Evolutionary conservation across 2,797 vertebrate genomes (phyloP).

Genomic region (Enteromius thamalakanensis): DNA sequence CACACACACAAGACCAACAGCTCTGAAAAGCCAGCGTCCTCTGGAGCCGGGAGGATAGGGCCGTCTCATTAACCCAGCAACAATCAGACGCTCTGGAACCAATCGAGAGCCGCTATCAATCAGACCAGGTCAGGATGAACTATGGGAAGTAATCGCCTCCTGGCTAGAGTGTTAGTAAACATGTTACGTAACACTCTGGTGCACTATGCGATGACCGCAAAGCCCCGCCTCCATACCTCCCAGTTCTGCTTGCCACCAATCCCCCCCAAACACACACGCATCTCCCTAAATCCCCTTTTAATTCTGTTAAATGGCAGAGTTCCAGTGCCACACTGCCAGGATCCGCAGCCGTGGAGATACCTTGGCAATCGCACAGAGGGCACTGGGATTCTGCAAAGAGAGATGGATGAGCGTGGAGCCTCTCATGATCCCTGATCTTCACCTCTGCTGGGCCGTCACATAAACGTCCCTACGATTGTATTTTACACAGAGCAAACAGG

Average conservation of each 20-base stretch:
- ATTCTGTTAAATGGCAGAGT: conserved; percentile 54
- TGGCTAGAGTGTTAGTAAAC: conserved; percentile 57
- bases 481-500: not conserved
- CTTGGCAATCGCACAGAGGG: conserved; percentile 57
- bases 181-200: conserved; percentile 56
- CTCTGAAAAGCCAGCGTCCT: conserved; percentile 20
- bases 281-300: conserved; percentile 61
- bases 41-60: conserved; percentile 3
- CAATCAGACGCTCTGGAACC: conserved; percentile 43
- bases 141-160: conserved; percentile 50
- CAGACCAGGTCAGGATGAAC: conserved; percentile 48
- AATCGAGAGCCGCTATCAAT: conserved; percentile 52
- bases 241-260: conserved; percentile 25
- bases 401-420: conserved; percentile 21
- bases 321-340: conserved; percentile 57
- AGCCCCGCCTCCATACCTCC: conserved; percentile 22
- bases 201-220: conserved; percentile 44
- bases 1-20: conserved; percentile 22
- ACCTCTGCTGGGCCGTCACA: not conserved
- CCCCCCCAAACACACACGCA: conserved; percentile 29
- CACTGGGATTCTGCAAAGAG: conserved; percentile 51
- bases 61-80: conserved; percentile 49
- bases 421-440: conserved; percentile 35
- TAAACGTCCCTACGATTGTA: not conserved
- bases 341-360: conserved; percentile 51